A percentile compares a stretch with the other conserved stretches of the same genome.
Conservation (phyloP, 2,113 vertebrate genomes). For the Laticauda laticaudata region DNA sequence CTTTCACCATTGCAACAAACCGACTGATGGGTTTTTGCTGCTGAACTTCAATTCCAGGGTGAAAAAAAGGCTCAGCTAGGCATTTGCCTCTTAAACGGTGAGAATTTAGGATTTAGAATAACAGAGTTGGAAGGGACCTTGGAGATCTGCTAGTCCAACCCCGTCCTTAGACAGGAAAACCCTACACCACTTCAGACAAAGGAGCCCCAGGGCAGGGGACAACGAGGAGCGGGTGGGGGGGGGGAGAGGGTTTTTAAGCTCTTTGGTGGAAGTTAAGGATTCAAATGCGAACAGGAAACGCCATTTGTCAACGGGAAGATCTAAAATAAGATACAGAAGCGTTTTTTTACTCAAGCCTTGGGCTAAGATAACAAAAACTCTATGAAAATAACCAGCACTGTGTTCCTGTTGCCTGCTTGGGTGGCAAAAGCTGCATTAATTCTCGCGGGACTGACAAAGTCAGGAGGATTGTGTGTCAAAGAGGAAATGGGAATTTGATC, state of each 20-base stretch:
- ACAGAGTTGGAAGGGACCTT: too few relatives aligned
- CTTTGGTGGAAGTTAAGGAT: not conserved
- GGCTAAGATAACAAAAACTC: not conserved
- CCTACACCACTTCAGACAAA: too few relatives aligned
- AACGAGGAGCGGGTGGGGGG: fast-evolving
- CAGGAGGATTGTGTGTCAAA: not conserved
- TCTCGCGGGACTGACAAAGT: not conserved
- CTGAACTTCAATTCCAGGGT: not conserved
- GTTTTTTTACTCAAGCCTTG: not conserved
- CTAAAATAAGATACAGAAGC: not conserved
- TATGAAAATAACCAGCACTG: not conserved
- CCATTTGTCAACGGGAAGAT: not conserved
- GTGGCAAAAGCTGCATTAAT: not conserved
- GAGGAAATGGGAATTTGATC: not conserved
- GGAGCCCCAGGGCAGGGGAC: fast-evolving
- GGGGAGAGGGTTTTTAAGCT: not conserved
- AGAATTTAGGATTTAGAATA: too few relatives aligned
- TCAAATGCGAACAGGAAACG: not conserved
- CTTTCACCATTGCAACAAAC: not conserved
- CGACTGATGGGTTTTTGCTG: too few relatives aligned
- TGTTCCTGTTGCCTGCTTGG: not conserved
- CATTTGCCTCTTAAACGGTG: not conserved
- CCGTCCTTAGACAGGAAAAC: too few relatives aligned
- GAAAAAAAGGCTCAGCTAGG: too few relatives aligned
- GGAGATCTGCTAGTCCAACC: too few relatives aligned